Evolutionary conservation across 2,797 vertebrate species (phyloP), one percentile per base, ranked within the genome.

Genomic region (Lepus oiostolus): DNA sequence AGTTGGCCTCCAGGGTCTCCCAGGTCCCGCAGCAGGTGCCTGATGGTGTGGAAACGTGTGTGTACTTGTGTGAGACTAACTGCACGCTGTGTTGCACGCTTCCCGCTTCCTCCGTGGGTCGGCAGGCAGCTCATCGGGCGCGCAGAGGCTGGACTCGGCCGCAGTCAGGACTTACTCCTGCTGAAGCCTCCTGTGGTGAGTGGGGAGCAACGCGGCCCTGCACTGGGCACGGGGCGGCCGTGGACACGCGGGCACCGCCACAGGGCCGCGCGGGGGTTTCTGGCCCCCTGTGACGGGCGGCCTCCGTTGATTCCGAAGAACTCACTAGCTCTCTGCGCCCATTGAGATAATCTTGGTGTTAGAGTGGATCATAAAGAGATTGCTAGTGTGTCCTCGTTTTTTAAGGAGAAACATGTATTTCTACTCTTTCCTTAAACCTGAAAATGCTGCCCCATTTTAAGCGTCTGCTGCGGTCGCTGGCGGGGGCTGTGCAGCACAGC

Each of bases 161-260:
- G 99, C 99, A 96, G 99, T 99, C 99, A 99, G 99, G 99, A 99
- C 99, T 97, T 99, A 99, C 98, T 99, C 99, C 98, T 99, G 99
- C 99, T 99, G 99, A 99, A 98, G 98, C 97, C 96, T 88, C 97
- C 97, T 97, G 94, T 94, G 98, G 98, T 99, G 98, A 99, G 99
- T 99, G 98, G 97, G 96, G 76, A 52, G 77, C 83, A 52, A n/a
- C 38, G 1, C 1, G 4, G 13, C 52, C 68, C 30, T 16, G 17
- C 12, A 32, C 10, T 14, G 2, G 22, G n/a, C 28, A 71, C n/a
- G 80, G 63, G 8, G 28, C 30, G 16, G 47, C 71, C 12, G 8
- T 28, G 6, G 5, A 9, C 10, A 24, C 26, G 60, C 50, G 4
- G 4, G 24, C 24, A 35, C 74, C 28, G 16, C 16, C 13, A n/a